phyloP scores from a whole-genome alignment of 2,113 vertebrate species.

The Entelurus aequoreus region DNA sequence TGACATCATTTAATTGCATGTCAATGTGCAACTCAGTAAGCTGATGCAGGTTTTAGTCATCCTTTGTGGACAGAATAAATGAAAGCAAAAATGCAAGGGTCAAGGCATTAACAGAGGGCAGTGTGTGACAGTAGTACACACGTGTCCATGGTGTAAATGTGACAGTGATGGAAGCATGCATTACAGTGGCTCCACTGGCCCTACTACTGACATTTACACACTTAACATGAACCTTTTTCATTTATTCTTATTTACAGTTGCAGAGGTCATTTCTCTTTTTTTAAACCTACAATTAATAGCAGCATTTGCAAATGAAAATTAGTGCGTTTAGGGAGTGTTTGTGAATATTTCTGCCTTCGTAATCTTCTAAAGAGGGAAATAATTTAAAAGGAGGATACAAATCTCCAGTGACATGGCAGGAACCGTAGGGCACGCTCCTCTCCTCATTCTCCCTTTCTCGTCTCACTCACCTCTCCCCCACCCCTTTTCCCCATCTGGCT shows the following conservation, averaged over 20 bases:
- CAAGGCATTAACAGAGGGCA: slow-evolving; percentile 10
- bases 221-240: slow-evolving; percentile 60
- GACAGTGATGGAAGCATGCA: slow-evolving; percentile 25
- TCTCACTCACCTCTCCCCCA: slow-evolving; percentile 37
- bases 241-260: slow-evolving; percentile 61
- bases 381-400: slow-evolving; percentile 74
- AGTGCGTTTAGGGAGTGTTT: slow-evolving; percentile 59
- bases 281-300: slow-evolving; percentile 54
- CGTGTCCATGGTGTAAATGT: slow-evolving; percentile 41
- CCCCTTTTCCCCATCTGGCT: slow-evolving; percentile 29
- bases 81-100: slow-evolving; percentile 23
- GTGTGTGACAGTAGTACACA: neutral
- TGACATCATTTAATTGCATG: slow-evolving; percentile 13
- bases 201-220: slow-evolving; percentile 47
- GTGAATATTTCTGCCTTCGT: slow-evolving; percentile 72
- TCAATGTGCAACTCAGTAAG: slow-evolving; percentile 5
- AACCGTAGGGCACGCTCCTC: slow-evolving; percentile 53
- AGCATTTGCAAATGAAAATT: slow-evolving; percentile 62
- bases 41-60: neutral
- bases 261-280: slow-evolving; percentile 54
- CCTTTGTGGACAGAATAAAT: slow-evolving; percentile 22
- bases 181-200: slow-evolving; percentile 25
- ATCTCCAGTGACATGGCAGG: slow-evolving; percentile 73
- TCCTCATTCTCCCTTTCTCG: slow-evolving; percentile 39
- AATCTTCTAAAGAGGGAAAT: slow-evolving; percentile 78